Evolutionary conservation across 2,888 invertebrate species (phyloP), one percentile per base, ranked within the genome.

Genomic region (Neoitamus cyanurus): DNA sequence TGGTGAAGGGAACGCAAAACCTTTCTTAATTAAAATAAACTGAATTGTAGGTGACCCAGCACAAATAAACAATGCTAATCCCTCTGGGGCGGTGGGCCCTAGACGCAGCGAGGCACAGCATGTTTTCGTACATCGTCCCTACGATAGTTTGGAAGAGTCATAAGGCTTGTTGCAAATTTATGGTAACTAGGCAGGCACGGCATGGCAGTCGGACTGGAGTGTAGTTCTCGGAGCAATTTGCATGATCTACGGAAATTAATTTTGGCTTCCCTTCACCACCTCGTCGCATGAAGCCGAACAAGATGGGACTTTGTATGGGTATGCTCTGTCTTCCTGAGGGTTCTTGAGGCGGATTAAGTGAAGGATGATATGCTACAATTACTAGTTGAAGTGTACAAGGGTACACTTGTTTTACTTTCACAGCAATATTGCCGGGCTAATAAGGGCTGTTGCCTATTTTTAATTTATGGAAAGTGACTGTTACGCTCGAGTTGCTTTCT

Each of bases 1-100:
- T 48, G 48, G 20, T 20, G 9, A 20, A 48, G 20, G 7, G 48
- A 48, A 20, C 20, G 15, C 48, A 58, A 58, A 58, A 58, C 58
- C 58, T 58, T 58, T 58, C 58, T 58, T 58, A 58, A 58, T 58
- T 58, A 58, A 58, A 58, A 58, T 58, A 58, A 58, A 58, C 58
- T 58, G 58, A 58, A 58, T 58, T 58, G 58, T 58, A 58, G 58
- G 58, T 58, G 58, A 58, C 58, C 58, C 58, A 25, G 58, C 58
- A 58, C 58, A 58, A 58, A 58, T 58, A 58, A 58, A 58, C 58
- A 58, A 58, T 58, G 20, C 20, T 20, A 58, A 25, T 58, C 25
- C 58, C 20, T 58, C 58, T 9, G 7, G 58, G 58, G 9, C 58
- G 25, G 20, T 20, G 20, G 58, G 20, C 25, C 58, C 7, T 58